Evolutionary conservation across 1,140 invertebrate genomes (phyloP), one percentile per base, ranked within the genome.

Genomic region (Heliconius melpomene): DNA sequence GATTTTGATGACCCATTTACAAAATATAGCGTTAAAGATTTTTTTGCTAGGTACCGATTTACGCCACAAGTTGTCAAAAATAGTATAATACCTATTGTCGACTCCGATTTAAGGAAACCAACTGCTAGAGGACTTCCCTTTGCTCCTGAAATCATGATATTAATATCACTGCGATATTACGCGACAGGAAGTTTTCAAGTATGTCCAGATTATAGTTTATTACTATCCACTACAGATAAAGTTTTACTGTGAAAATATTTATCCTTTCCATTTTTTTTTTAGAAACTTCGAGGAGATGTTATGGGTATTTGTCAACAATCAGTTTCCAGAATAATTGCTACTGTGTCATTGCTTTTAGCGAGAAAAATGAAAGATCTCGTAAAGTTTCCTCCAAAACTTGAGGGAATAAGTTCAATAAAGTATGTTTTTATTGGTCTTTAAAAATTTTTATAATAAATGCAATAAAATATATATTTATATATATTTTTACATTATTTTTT

Each of bases 251-350:
- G 11, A 46, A 5, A 46, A 46, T 16, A 16, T 16, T 46, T 46
- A 46, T 46, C 40, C 40, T 46, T 57, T 57, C 9, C n/a, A 29
- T 0, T 29, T 66, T 6, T 9, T 66, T 26, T 66, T 66, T 66
- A 66, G 60, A 66, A 66, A 66, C 60, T 66, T 66, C 26, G 60
- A 26, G 60, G 60, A 29, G 60, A 66, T 66, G 60, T 66, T 11
- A 66, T 66, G 60, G 60, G 60, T 66, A 66, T 66, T 66, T 66
- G 60, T 66, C 60, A 66, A 66, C 60, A 66, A 66, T 66, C 60
- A 13, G 60, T 66, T 66, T 66, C 60, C 23, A 26, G 60, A 66
- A 66, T 66, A 29, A 66, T 66, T 66, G 60, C 60, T 66, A 66
- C 11, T 66, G 60, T 66, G 26, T 66, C 60, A 66, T 26, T 66